Conservation (phyloP, 2,113 vertebrate species). For the Peucedramus taeniatus region DNA sequence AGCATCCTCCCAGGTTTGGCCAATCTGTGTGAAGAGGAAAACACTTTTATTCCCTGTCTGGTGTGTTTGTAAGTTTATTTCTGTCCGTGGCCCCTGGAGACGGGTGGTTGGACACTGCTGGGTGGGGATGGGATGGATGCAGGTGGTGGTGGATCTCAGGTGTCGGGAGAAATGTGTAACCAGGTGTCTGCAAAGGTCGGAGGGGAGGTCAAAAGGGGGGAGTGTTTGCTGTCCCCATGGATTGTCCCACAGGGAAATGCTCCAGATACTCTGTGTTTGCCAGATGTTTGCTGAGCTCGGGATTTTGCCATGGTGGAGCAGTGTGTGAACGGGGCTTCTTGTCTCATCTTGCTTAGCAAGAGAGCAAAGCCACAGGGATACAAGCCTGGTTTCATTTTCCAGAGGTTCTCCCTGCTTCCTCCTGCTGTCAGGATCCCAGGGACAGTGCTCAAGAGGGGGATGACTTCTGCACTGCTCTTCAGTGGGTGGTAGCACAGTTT, state of each 20-base stretch:
- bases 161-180: neutral
- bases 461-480: neutral
- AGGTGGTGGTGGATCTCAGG: neutral
- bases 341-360: neutral
- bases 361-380: neutral
- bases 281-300: neutral
- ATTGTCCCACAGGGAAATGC: neutral
- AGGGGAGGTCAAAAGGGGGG: neutral
- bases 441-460: too few relatives aligned
- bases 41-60: neutral
- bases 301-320: neutral
- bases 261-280: neutral
- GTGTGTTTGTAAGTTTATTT: neutral
- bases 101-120: neutral
- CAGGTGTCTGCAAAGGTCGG: neutral
- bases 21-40: neutral
- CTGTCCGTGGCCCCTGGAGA: neutral
- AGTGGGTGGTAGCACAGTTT: neutral
- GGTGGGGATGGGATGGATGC: neutral
- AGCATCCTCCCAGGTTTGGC: neutral
- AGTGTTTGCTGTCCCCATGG: neutral
- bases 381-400: neutral
- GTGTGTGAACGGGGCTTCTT: neutral
- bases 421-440: accelerated
- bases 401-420: neutral